Evolutionary conservation across 2,888 invertebrate genomes (phyloP).

Genomic region (Tuta absoluta): DNA sequence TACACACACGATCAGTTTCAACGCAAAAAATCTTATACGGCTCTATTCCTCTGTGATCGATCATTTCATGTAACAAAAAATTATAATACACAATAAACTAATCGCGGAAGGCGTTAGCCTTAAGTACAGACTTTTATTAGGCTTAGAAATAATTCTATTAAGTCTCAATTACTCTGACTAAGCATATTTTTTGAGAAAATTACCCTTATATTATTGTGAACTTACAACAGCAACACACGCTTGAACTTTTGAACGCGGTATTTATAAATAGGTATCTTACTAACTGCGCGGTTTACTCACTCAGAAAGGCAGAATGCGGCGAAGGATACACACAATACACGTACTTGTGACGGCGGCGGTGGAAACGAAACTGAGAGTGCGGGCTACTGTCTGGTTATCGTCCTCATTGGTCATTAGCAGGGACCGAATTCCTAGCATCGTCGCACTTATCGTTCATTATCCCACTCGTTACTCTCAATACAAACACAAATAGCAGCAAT

Average conservation of each 20-base stretch:
- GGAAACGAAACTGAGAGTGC: conserved; percentile 57
- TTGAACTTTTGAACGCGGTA: background rate
- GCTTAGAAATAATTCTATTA: background rate
- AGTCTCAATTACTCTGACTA: background rate
- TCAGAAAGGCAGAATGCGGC: conserved; percentile 13
- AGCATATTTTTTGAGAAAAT: background rate
- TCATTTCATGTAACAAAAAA: background rate
- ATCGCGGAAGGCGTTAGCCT: background rate
- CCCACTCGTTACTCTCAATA: conserved; percentile 57
- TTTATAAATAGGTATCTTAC: background rate
- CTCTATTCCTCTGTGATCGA: background rate
- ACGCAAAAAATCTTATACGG: background rate
- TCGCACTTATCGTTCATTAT: conserved; percentile 63
- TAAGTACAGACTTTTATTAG: background rate
- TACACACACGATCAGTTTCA: background rate
- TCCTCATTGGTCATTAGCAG: conserved; percentile 55
- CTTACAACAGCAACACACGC: background rate
- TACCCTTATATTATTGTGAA: background rate
- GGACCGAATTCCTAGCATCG: conserved; percentile 62
- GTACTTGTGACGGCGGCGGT: conserved; percentile 40
- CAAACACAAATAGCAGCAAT: conserved; percentile 61
- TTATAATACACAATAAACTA: background rate
- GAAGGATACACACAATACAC: conserved; percentile 25
- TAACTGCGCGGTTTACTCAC: conserved; percentile 9
- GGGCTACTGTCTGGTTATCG: conserved; percentile 46